phyloP scores from a whole-genome alignment of 37 sponge, comb jelly and placozoan genomes.

The Bolinopsis microptera region DNA sequence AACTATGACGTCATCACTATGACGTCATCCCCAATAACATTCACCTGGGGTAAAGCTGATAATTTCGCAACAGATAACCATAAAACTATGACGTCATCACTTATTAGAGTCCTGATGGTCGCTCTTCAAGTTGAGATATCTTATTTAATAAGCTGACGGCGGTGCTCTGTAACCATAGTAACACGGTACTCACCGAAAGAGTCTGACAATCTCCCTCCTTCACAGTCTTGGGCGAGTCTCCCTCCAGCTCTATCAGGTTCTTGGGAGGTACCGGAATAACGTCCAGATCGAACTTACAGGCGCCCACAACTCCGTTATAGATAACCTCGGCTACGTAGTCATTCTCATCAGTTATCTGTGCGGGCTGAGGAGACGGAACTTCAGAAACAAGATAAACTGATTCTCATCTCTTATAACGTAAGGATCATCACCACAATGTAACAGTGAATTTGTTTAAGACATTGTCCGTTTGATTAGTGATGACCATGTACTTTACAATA shows the following conservation, averaged over 20 bases:
- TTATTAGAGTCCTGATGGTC: no score
- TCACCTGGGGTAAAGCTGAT: not conserved
- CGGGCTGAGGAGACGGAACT: conserved; percentile 16
- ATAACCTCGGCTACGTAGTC: not conserved
- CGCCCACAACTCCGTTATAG: conserved; percentile 18
- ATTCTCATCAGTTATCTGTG: not conserved
- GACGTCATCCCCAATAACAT: not conserved
- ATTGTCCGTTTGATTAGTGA: no score
- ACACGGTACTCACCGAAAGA: not conserved
- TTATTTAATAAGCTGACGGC: no score
- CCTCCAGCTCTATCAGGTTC: conserved; percentile 8
- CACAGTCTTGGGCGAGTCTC: not conserved
- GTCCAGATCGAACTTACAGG: not conserved
- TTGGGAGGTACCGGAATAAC: conserved; percentile 16
- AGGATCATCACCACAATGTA: no score
- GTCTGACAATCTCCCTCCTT: conserved; percentile 44
- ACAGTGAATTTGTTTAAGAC: no score
- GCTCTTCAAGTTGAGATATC: no score
- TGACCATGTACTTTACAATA: no score
- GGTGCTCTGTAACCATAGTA: no score
- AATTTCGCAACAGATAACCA: no score
- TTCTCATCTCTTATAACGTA: not conserved
- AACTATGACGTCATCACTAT: no score
- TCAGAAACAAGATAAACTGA: not conserved
- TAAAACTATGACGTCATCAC: no score